Base-by-base conservation (phyloP, 1,140 invertebrate species). In the Samia ricini region DNA sequence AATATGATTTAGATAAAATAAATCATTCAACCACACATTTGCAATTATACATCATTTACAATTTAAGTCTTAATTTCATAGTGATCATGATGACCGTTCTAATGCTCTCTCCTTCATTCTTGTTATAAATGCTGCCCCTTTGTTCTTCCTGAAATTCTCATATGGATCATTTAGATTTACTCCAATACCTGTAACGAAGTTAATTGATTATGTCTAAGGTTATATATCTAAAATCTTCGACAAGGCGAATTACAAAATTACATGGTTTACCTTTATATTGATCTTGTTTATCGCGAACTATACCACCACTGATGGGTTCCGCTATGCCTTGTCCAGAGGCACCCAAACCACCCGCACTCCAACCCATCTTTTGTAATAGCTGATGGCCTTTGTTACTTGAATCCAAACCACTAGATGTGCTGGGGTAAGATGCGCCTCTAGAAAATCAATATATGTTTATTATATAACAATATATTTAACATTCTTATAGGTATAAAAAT, bases 111-210 rank as follows among this genome's bases (percentile, higher is more conserved):
- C 96, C 85, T 97, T 97, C 97, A 99, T 99, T 76, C 98, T 92
- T 60, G 97, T 97, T 61, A 99, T 98, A 91, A 99, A 99, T 52
- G 97, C 97, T 77, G 98, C 96, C 55, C 97, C 97, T 91, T 98
- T 99, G 82, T 96, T 98, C 90, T 99, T 99, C 61, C 98, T 93
- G 91, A 99, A 99, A 82, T 97, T 97, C 90, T 99, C 98, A 83
- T 98, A 99, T 0, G 98, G 98, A 92, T 98, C 97, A 79, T 96
- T 97, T 63, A 98, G 90, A 82, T 95, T 97, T 61, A 97, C 94
- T 48, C 98, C 98, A 52, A 99, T 94, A 68, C 92, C 92, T 92
- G 88, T 20, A 62, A 74, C 23, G 63, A 61, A 58, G 58, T 10
- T 21, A 61, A 56, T 56, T 20, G 21, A 36, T 65, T 49, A 2